These are phyloP conservation scores for Pangasius larnaudii DNA, from an alignment of 2,797 vertebrate species.

Conservation along the genomic window DNA sequence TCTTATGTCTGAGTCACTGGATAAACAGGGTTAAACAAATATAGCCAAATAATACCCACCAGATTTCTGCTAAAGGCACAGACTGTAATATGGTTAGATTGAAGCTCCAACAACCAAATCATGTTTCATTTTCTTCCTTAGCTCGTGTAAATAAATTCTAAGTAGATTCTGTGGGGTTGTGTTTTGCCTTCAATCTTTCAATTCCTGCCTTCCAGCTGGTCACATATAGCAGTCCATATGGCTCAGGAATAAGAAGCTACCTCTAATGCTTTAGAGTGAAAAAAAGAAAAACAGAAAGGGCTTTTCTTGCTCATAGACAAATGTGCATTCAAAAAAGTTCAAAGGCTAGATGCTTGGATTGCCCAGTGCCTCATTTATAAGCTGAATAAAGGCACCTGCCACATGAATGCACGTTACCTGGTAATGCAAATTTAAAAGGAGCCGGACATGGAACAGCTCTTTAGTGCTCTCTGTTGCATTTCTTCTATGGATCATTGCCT, in stretches of 20 bases:
- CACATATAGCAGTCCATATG: not conserved
- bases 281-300: not conserved
- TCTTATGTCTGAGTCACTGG: not conserved
- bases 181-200: not conserved
- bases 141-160: not conserved
- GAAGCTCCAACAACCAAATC: slow-evolving; percentile 10
- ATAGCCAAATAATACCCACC: not conserved
- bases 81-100: slow-evolving; percentile 12
- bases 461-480: slow-evolving; percentile 13
- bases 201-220: not conserved
- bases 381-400: not conserved
- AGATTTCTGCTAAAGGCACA: not conserved
- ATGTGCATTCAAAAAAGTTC: not conserved
- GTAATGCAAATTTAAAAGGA: not conserved
- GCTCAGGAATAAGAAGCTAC: not conserved
- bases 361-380: not conserved
- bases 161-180: not conserved
- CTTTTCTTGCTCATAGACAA: slow-evolving; percentile 2
- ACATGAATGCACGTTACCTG: not conserved
- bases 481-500: not conserved
- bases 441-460: not conserved
- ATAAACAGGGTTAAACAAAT: slow-evolving; percentile 1
- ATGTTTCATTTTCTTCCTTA: slow-evolving; percentile 15
- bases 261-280: not conserved
- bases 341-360: not conserved